Evolutionary conservation across 2,797 vertebrate species (phyloP).

Genomic region (Toxotes lorentzi): DNA sequence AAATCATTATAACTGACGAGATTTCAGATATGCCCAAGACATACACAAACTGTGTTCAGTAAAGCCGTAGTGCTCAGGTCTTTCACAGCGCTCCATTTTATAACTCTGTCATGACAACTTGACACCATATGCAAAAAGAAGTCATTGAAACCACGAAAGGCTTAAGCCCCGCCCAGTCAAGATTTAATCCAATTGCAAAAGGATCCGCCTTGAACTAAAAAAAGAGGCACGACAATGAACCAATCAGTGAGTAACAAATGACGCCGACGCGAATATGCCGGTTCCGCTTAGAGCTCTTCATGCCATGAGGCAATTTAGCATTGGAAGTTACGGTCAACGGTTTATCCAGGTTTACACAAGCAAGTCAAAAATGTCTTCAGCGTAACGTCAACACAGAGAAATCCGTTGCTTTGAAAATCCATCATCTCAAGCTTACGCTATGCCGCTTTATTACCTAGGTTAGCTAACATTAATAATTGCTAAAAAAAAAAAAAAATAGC

Average conservation of each 20-base stretch:
- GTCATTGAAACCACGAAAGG: background rate
- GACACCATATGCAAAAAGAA: constrained; percentile 28
- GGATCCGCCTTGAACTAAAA: rapidly evolving
- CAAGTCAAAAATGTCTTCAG: background rate
- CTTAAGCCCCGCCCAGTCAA: constrained; percentile 40
- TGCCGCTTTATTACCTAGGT: background rate
- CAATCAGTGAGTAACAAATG: constrained; percentile 43
- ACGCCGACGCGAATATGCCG: constrained; percentile 60
- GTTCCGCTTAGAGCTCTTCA: constrained; percentile 60
- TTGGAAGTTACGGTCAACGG: background rate
- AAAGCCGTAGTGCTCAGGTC: no score
- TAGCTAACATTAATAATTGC: background rate
- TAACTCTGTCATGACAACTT: constrained; percentile 30
- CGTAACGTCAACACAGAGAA: rapidly evolving
- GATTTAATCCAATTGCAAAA: constrained; percentile 49
- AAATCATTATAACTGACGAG: background rate
- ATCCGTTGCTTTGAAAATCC: rapidly evolving
- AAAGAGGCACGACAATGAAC: constrained; percentile 16
- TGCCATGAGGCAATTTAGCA: constrained; percentile 69
- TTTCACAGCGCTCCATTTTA: constrained; percentile 12
- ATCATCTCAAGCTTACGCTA: rapidly evolving
- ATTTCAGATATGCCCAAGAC: background rate
- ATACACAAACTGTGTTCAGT: no score
- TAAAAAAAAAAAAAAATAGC: constrained; percentile 12
- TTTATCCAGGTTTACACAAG: background rate